Conservation (phyloP, 2,113 vertebrate species). For the Nothobranchius kuhntae region DNA sequence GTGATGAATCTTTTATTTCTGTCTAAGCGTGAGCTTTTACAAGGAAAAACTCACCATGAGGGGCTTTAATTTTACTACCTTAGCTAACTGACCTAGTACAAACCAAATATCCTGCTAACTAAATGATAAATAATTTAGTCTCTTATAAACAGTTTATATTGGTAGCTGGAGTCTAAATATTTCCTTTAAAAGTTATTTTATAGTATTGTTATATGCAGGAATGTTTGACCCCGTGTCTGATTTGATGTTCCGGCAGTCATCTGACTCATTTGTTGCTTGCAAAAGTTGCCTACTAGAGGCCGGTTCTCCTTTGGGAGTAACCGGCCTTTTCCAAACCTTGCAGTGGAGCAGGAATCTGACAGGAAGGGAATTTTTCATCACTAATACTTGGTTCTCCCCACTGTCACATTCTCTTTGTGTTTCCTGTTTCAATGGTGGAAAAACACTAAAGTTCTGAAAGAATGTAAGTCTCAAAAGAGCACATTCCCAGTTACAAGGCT, state of each 20-base stretch:
- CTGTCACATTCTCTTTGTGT: conserved; percentile 76
- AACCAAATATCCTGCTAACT: no score
- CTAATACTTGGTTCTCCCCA: conserved; percentile 88
- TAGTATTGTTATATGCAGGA: no score
- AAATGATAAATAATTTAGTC: no score
- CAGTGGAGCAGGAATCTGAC: conserved; percentile 34
- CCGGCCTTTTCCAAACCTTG: not conserved
- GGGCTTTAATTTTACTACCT: not conserved
- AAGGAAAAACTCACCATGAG: not conserved
- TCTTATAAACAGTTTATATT: no score
- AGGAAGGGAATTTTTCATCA: conserved; percentile 66
- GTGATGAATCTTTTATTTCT: not conserved
- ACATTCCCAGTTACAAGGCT: conserved; percentile 33
- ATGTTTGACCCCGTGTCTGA: no score
- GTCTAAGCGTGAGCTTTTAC: not conserved
- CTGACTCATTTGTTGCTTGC: no score
- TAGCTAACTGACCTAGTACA: no score
- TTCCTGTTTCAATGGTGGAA: conserved; percentile 85
- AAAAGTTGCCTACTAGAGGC: not conserved
- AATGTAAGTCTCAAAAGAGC: conserved; percentile 88
- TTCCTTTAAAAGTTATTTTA: no score
- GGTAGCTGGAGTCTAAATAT: no score
- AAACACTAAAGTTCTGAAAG: conserved; percentile 93
- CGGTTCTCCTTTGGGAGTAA: not conserved
- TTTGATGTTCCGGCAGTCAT: no score